Base-by-base conservation (phyloP, 2,888 invertebrate genomes). In the Spicauda simplicius region DNA sequence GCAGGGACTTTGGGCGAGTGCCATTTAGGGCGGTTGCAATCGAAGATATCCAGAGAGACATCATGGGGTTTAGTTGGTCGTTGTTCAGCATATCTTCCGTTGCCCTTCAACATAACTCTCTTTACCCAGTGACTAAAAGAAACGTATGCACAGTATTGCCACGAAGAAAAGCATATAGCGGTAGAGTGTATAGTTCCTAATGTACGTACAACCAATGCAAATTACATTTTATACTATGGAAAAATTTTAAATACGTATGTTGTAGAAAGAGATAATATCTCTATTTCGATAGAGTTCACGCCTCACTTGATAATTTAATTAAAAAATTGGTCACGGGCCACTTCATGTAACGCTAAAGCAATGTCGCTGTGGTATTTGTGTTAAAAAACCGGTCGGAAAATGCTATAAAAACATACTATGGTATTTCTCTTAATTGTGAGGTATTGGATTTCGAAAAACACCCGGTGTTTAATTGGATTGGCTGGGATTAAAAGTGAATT, bases 331-430 rank as follows among this genome's bases (percentile, higher is more conserved):
- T 33, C 18, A 59, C 65, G 59, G 65, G 48, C 65, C 65, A 65
- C 65, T 59, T 37, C 45, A 48, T 65, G 65, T 59, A 65, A 65
- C 25, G 45, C 45, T 59, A 18, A 59, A 65, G 59, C 59, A 65
- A 54, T 65, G 65, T 59, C 65, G 65, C 65, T 65, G 25, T 48
- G 59, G 65, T 59, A 65, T 65, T 60, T 65, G 65, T 54, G 65
- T 55, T 59, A 59, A 65, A 65, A 65, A 65, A 65, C 65, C 48
- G 53, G 65, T 65, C 54, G 18, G n/a, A 54, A 41, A 65, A 54
- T 25, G 41, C 16, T 45, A 53, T 58, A 65, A 65, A 59, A 59
- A 50, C 16, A 14, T 41, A 41, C 45, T 59, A 59, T 59, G 65
- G 58, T 54, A 59, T 59, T 59, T 59, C 54, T 65, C 53, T 59